Base-by-base conservation (phyloP, 1,140 invertebrate species). In the Drosophila nebulosa region DNA sequence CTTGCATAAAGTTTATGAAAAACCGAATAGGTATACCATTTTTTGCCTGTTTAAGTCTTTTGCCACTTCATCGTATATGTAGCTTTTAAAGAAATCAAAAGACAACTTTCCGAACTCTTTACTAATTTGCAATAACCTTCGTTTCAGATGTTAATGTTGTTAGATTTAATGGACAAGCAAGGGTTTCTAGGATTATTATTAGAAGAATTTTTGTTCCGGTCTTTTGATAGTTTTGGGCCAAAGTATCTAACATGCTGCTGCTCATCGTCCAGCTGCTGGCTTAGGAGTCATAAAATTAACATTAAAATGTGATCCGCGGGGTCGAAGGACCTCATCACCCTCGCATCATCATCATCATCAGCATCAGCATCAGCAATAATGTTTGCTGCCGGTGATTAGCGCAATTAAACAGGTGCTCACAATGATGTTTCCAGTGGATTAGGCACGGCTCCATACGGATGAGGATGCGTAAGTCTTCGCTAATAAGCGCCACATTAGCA, bases 351-450 rank as follows among this genome's bases (percentile, higher is more conserved):
- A n/a, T n/a, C n/a, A n/a, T n/a, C n/a, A n/a, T n/a, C n/a, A n/a
- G n/a, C n/a, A n/a, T n/a, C n/a, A n/a, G n/a, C n/a, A n/a, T n/a
- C n/a, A 74, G 71, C 74, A 68, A 80, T 86, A 88, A 86, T 76
- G 83, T 73, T 83, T 76, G 81, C 77, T 86, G 27, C 71, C 68
- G 78, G 78, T 86, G 84, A 90, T 90, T 90, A 90, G 89, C 76
- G 89, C 89, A 90, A 90, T 90, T 90, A 90, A 89, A 89, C 89
- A 90, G 89, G 89, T 90, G 89, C 89, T 90, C 89, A 84, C 75
- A 90, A 90, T 90, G 89, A 89, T 90, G 85, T 86, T 90, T 86
- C 84, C 89, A 79, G 60, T 86, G 76, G 89, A 90, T 90, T 89
- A 90, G 74, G 35, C 73, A 58, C 59, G 21, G 16, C 9, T 21